Conservation (phyloP, 2,797 vertebrate genomes). For the Urosaurus nigricauda region DNA sequence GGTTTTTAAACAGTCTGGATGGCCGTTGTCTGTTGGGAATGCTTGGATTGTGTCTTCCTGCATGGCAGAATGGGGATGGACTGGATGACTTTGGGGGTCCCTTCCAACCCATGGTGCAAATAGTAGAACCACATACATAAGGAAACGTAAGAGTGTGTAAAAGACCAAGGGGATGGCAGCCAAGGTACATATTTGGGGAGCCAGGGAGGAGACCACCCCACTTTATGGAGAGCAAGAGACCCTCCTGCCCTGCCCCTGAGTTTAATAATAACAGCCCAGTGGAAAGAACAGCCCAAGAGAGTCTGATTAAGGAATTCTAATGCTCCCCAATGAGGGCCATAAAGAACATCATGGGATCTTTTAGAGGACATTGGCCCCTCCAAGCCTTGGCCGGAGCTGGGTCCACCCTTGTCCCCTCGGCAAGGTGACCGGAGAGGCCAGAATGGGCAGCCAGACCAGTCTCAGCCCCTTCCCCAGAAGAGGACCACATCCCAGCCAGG, state of each 20-base stretch:
- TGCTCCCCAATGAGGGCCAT: neutral
- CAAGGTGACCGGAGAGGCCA: conserved; percentile 55
- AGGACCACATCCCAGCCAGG: neutral
- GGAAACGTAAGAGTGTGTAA: no score
- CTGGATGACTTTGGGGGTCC: no score
- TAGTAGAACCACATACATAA: no score
- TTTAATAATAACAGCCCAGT: neutral
- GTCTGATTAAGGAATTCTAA: accelerated
- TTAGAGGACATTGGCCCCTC: accelerated
- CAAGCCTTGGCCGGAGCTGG: accelerated
- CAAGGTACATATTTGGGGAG: no score
- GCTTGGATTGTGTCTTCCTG: no score
- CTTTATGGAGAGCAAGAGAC: no score
- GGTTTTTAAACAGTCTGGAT: no score
- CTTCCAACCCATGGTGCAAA: no score
- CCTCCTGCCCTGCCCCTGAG: no score
- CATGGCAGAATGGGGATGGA: no score
- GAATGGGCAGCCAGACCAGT: neutral
- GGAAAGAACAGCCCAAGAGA: neutral
- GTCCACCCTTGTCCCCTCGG: neutral
- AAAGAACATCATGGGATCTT: neutral
- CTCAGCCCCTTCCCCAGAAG: neutral
- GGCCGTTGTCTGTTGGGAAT: no score
- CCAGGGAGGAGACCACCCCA: neutral
- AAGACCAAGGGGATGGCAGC: no score